These are phyloP conservation scores for Microplitis manilae DNA, from an alignment of 2,888 invertebrate genomes.

Conservation along the genomic window DNA sequence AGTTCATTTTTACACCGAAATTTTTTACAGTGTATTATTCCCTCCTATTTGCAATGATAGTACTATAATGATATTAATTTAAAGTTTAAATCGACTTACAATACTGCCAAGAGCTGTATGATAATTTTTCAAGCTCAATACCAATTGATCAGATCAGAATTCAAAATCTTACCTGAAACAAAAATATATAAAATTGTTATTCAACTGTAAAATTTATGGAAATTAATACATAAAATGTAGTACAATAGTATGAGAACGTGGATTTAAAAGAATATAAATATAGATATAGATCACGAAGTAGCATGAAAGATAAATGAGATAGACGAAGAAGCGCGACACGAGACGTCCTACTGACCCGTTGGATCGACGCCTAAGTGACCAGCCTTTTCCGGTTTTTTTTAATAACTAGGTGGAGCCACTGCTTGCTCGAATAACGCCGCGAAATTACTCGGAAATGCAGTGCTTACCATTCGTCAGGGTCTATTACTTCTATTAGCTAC, in stretches of 20 bases:
- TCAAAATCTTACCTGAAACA: conserved; percentile 57
- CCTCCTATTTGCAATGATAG: neutral
- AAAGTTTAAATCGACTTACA: neutral
- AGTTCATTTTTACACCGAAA: too few relatives aligned
- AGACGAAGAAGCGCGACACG: conserved; percentile 25
- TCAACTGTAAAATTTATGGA: neutral
- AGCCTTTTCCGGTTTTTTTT: conserved; percentile 48
- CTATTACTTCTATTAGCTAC: conserved; percentile 49
- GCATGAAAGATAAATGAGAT: conserved; percentile 8
- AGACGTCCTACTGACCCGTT: conserved; percentile 48
- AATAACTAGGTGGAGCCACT: conserved; percentile 47
- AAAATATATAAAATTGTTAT: conserved; percentile 46
- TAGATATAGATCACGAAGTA: neutral
- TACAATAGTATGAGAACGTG: neutral
- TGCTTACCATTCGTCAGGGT: conserved; percentile 49
- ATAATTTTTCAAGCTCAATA: neutral
- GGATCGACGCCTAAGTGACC: conserved; percentile 42
- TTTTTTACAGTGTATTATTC: neutral
- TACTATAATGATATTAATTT: neutral
- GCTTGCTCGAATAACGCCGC: conserved; percentile 48
- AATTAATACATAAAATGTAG: neutral
- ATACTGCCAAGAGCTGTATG: neutral
- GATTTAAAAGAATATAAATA: neutral
- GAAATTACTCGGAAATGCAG: conserved; percentile 56
- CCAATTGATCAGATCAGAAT: neutral